These are phyloP conservation scores for Penelope pileata DNA, from an alignment of 2,113 vertebrate species.

Conservation along the genomic window DNA sequence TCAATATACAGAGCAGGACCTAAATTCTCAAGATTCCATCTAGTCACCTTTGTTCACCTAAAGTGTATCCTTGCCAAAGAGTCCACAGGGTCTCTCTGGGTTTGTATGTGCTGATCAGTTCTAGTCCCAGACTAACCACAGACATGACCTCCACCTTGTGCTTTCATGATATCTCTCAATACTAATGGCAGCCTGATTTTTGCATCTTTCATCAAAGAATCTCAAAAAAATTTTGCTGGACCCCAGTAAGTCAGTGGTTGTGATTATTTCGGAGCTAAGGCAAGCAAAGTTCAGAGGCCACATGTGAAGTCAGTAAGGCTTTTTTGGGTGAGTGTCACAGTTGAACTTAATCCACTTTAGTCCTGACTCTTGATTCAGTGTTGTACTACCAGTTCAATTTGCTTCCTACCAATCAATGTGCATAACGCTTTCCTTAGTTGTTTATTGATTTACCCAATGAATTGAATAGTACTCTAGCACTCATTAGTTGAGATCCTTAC, in stretches of 20 bases:
- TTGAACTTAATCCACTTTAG: background rate
- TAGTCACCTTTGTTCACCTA: background rate
- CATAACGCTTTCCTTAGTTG: conserved; percentile 44
- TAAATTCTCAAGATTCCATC: background rate
- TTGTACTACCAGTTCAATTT: background rate
- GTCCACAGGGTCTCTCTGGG: background rate
- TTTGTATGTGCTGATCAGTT: background rate
- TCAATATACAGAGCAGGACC: background rate
- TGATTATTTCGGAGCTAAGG: background rate
- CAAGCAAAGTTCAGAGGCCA: background rate
- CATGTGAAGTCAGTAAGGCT: background rate
- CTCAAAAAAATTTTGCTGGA: background rate
- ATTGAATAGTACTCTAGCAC: background rate
- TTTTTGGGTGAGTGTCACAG: background rate
- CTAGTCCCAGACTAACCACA: background rate
- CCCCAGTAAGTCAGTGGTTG: background rate
- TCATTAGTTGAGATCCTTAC: conserved; percentile 19
- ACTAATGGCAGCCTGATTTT: background rate
- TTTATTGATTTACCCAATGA: conserved; percentile 54
- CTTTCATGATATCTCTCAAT: background rate
- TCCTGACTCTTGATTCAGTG: background rate
- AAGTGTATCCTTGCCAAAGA: background rate
- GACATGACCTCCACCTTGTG: background rate
- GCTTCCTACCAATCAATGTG: conserved; percentile 16
- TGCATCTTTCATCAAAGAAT: background rate